Evolutionary conservation across 2,113 vertebrate species (phyloP), one percentile per base, ranked within the genome.

Genomic region (Rhinichthys klamathensis): DNA sequence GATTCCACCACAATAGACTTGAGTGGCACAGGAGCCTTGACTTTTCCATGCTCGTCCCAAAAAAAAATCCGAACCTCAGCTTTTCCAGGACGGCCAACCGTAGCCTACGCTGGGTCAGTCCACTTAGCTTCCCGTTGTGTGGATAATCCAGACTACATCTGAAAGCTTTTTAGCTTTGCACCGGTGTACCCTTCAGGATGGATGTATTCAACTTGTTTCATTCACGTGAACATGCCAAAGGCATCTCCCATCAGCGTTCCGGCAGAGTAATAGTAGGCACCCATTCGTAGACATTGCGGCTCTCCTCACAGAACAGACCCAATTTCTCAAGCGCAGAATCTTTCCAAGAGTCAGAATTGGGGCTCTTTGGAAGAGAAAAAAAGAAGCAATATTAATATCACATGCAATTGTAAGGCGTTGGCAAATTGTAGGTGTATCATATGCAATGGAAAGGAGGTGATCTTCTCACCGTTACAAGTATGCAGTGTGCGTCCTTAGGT

Each of bases 401-500:
- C 38, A 60, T n/a, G 51, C n/a, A 84, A 46, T 58, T n/a, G 32
- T 21, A 44, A 12, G 32, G 60, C 16, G 27, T 27, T 84, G 65
- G 27, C 79, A 63, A 84, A n/a, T 72, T 70, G 82, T 56, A 63
- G 56, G n/a, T 63, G 23, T 49, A n/a, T n/a, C n/a, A 27, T 21
- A 63, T 18, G 25, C n/a, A 27, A 25, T 32, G 27, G 9, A 76
- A 8, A 44, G 30, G 21, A 79, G 21, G 5, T 41, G 21, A 32
- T 54, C 18, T 67, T 93, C 97, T 87, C 94, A 99, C 98, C 96
- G 96, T 97, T 88, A 99, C 97, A 51, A 99, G 96, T 89, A 99
- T 97, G 94, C 98, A 99, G 89, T 99, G 98, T 1, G 97, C 92
- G 92, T 99, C 98, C 44, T 95, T 96, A 3, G 96, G 94, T 83